phyloP scores from a whole-genome alignment of 1,140 invertebrate species.

The Tetranychus urticae region DNA sequence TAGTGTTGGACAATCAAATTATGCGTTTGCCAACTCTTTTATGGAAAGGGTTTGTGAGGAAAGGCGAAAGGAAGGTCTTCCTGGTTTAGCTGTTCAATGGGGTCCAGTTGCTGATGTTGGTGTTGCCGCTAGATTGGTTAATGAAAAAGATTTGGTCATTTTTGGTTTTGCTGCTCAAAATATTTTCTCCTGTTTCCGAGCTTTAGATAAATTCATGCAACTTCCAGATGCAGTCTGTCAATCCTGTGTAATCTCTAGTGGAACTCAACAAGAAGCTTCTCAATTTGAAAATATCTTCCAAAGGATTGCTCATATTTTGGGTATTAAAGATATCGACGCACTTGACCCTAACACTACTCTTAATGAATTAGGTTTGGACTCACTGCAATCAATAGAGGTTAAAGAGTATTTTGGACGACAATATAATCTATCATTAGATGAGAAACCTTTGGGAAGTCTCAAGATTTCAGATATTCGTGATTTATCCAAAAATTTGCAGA shows the following conservation, averaged over 20 bases:
- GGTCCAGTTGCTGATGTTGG: slow-evolving; percentile 91
- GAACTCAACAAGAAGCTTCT: slow-evolving; percentile 32
- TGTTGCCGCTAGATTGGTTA: slow-evolving; percentile 57
- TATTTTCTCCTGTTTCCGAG: slow-evolving; percentile 57
- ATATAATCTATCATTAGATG: slow-evolving; percentile 33
- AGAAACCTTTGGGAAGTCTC: not conserved
- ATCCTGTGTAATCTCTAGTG: slow-evolving; percentile 15
- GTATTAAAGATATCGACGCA: slow-evolving; percentile 53
- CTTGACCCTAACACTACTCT: slow-evolving; percentile 46
- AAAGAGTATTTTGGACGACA: slow-evolving; percentile 83
- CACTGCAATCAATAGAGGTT: slow-evolving; percentile 90
- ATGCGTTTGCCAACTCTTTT: slow-evolving; percentile 78
- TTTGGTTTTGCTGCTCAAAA: slow-evolving; percentile 77
- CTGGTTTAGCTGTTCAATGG: slow-evolving; percentile 73
- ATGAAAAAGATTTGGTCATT: slow-evolving; percentile 64
- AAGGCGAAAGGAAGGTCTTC: slow-evolving; percentile 44
- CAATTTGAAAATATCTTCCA: slow-evolving; percentile 30
- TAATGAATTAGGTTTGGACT: slow-evolving; percentile 86
- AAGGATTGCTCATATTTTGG: slow-evolving; percentile 58
- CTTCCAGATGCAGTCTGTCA: slow-evolving; percentile 5
- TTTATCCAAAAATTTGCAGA: not conserved
- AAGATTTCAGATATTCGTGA: not conserved
- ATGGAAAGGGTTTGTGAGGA: slow-evolving; percentile 85
- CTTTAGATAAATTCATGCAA: slow-evolving; percentile 47
- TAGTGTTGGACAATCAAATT: slow-evolving; percentile 82